A percentile compares a stretch with the other conserved stretches of the same genome.
These are phyloP conservation scores for Acanthis flammea DNA, from an alignment of 2,797 vertebrate species.

Conservation along the genomic window DNA sequence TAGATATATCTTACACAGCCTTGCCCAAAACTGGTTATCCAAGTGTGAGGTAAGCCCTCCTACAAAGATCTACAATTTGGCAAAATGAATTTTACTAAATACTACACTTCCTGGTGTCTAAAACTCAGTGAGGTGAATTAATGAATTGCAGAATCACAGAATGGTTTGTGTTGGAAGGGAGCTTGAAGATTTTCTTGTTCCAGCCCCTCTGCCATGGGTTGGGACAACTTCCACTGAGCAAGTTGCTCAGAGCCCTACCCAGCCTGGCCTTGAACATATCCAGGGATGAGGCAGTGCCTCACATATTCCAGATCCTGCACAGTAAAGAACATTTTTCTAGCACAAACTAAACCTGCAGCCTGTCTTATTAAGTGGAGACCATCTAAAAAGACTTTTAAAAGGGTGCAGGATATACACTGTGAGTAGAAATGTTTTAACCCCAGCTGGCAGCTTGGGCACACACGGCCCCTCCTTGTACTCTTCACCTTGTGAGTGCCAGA, in stretches of 20 bases:
- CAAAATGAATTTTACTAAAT: not conserved
- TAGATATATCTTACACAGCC: not conserved
- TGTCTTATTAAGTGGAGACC: not conserved
- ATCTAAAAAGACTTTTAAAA: not conserved
- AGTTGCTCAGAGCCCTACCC: not conserved
- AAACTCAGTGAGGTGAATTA: not conserved
- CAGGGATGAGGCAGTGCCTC: not conserved
- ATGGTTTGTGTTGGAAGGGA: not conserved
- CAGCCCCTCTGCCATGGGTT: not conserved
- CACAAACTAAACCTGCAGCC: not conserved
- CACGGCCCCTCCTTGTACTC: rapidly evolving
- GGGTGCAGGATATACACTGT: not conserved
- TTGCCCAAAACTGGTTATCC: not conserved
- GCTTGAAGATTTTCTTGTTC: not conserved
- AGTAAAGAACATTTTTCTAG: not conserved
- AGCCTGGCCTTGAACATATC: not conserved
- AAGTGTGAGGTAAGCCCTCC: not conserved
- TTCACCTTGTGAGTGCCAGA: rapidly evolving
- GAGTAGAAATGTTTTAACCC: not conserved
- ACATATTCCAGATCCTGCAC: no score
- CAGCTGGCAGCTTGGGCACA: no score
- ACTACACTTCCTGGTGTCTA: not conserved
- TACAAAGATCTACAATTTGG: not conserved
- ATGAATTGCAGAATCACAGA: not conserved
- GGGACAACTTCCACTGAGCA: not conserved